Evolutionary conservation across 2,888 invertebrate genomes (phyloP).

Genomic region (Clistopyga incitator): DNA sequence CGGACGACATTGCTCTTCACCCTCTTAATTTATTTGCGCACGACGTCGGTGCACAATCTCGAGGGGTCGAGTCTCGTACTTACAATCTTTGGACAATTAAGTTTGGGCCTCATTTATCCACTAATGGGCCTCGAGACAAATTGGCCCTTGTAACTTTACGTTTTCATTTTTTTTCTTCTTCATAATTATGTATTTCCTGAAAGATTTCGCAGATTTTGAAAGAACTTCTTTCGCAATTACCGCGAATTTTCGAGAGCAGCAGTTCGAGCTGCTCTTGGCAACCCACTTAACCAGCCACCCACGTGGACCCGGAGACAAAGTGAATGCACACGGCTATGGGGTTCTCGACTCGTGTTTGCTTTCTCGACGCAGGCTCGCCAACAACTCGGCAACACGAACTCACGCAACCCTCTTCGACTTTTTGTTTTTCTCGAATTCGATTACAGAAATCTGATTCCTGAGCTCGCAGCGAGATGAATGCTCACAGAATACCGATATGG

Average conservation of each 20-base stretch:
- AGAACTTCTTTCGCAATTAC: slow-evolving; percentile 30
- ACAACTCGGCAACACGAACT: slow-evolving; percentile 48
- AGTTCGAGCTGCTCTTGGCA: slow-evolving; percentile 66
- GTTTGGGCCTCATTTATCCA: slow-evolving; percentile 1
- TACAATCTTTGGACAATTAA: slow-evolving; percentile 22
- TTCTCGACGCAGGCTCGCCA: slow-evolving; percentile 28
- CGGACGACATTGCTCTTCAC: slow-evolving; percentile 20
- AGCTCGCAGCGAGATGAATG: background rate
- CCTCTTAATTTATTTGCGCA: slow-evolving; percentile 46
- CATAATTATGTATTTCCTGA: slow-evolving; percentile 22
- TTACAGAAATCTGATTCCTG: slow-evolving; percentile 42
- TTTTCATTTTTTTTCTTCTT: background rate
- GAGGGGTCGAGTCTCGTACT: background rate
- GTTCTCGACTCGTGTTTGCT: slow-evolving; percentile 55
- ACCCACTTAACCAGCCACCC: slow-evolving; percentile 75
- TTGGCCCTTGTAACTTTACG: slow-evolving; percentile 1
- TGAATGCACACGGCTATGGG: slow-evolving; percentile 64
- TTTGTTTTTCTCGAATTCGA: slow-evolving; percentile 49
- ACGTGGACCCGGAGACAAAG: slow-evolving; percentile 73
- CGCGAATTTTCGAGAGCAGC: slow-evolving; percentile 30
- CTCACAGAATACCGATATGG: background rate
- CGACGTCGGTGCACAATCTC: slow-evolving; percentile 35
- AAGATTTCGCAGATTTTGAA: slow-evolving; percentile 31
- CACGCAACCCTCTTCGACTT: slow-evolving; percentile 28
- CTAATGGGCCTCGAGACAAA: slow-evolving; percentile 23